Evolutionary conservation across 1,140 invertebrate genomes (phyloP).

Genomic region (Neotoxoptera formosana): DNA sequence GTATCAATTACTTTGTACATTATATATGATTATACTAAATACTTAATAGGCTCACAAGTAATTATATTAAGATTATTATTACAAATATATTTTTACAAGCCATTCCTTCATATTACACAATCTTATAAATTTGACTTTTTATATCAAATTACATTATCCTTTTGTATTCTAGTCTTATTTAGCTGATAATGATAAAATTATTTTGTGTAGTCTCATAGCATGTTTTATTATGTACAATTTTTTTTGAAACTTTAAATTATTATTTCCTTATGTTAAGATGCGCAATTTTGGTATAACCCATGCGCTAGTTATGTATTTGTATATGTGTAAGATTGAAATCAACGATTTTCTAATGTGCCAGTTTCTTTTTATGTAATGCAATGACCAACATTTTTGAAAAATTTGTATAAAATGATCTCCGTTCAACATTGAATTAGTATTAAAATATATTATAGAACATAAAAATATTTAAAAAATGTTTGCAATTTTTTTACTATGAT

Average conservation of each 20-base stretch:
- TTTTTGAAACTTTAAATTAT: conserved; percentile 45
- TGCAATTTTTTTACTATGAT: neutral
- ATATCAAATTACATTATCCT: conserved; percentile 52
- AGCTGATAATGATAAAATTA: conserved; percentile 34
- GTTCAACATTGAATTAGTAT: conserved; percentile 37
- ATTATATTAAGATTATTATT: conserved; percentile 36
- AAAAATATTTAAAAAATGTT: conserved; percentile 19
- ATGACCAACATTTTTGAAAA: conserved; percentile 21
- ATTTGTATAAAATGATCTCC: conserved; percentile 52
- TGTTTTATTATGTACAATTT: conserved; percentile 50
- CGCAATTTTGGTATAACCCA: neutral
- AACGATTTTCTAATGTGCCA: neutral
- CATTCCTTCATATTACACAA: conserved; percentile 28
- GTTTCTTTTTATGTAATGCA: conserved; percentile 36
- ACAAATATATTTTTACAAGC: conserved; percentile 4
- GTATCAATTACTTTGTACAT: neutral
- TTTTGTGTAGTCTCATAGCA: conserved; percentile 45
- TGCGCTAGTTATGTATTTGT: neutral
- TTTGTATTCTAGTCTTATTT: conserved; percentile 58
- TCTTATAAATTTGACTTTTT: conserved; percentile 45
- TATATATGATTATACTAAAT: conserved; percentile 14
- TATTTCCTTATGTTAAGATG: conserved; percentile 43
- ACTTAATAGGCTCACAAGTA: neutral
- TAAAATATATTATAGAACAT: conserved; percentile 36
- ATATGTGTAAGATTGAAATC: neutral